Evolutionary conservation across 2,797 vertebrate genomes (phyloP), one percentile per base, ranked within the genome.

Genomic region (Manis pentadactyla): DNA sequence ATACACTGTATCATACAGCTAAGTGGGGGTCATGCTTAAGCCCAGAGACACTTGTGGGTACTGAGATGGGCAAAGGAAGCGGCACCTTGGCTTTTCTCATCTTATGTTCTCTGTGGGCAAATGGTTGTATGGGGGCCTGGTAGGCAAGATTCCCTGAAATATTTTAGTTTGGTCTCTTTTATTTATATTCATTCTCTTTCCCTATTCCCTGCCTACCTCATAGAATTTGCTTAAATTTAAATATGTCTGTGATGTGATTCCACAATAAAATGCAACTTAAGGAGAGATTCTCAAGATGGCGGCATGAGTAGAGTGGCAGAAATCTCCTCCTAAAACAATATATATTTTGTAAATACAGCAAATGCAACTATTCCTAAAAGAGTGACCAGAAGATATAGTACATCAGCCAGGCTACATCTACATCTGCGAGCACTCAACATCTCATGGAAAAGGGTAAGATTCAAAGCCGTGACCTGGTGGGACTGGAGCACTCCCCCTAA

Each of bases 121-220:
- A 21, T 53, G 68, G 37, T 57, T 49, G 90, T 86, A 25, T 11
- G 55, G 55, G 69, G 29, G 46, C 34, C 15, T 19, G 19, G 19
- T 31, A 17, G 84, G 79, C 64, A 83, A 25, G 86, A 51, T 64
- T 37, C 27, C 51, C 42, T 78, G 57, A 90, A 53, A 25, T 49
- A 19, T 82, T 87, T 93, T 71, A 77, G 63, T 68, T 93, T 42
- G 14, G 59, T 92, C n/a, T 91, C 31, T 84, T 86, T 63, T 12
- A 27, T 49, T 71, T 61, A 53, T 81, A 8, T 74, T 91, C 42
- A 74, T 69, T 42, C 9, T 88, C 21, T 90, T 19, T 87, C 31
- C 29, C 17, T 95, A 51, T 49, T 39, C 18, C 39, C 25, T 91
- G n/a, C 53, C 74, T 75, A 7, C 17, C 7, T 25, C 46, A 3